Conservation (phyloP, 1,140 invertebrate genomes). For the Drosophila athabasca region DNA sequence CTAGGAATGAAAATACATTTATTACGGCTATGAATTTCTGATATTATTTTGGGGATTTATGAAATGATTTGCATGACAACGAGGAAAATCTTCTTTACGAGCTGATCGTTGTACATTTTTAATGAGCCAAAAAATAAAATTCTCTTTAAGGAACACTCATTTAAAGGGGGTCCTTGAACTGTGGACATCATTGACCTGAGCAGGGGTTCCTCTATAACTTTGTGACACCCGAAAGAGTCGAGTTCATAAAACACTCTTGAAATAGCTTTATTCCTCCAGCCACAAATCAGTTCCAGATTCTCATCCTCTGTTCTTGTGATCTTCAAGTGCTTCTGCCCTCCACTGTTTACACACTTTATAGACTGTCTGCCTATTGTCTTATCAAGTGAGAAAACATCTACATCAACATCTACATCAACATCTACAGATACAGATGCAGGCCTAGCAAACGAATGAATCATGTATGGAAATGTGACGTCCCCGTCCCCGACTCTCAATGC, state of each 20-base stretch:
- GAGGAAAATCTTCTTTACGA: not conserved
- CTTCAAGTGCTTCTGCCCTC: not conserved
- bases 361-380: slow-evolving; percentile 4
- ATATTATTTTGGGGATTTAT: slow-evolving; percentile 12
- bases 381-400: slow-evolving; percentile 10
- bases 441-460: slow-evolving; percentile 30
- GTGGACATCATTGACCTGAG: too few species aligned
- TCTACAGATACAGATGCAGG: slow-evolving; percentile 4
- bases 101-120: slow-evolving; percentile 3
- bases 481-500: slow-evolving; percentile 32
- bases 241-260: not conserved
- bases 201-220: not conserved
- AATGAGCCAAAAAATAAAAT: not conserved
- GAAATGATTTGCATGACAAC: slow-evolving; percentile 26
- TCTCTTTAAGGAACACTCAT: too few species aligned
- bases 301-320: slow-evolving; percentile 3
- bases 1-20: slow-evolving; percentile 10
- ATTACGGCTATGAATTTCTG: slow-evolving; percentile 11
- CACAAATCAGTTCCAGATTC: not conserved
- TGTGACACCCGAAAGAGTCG: not conserved
- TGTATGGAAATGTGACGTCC: slow-evolving; percentile 6
- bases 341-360: slow-evolving; percentile 14
- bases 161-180: too few species aligned
- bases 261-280: not conserved
- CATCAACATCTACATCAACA: not conserved